phyloP scores from a whole-genome alignment of 1,140 invertebrate species.

The Leptoteleia sp. region DNA sequence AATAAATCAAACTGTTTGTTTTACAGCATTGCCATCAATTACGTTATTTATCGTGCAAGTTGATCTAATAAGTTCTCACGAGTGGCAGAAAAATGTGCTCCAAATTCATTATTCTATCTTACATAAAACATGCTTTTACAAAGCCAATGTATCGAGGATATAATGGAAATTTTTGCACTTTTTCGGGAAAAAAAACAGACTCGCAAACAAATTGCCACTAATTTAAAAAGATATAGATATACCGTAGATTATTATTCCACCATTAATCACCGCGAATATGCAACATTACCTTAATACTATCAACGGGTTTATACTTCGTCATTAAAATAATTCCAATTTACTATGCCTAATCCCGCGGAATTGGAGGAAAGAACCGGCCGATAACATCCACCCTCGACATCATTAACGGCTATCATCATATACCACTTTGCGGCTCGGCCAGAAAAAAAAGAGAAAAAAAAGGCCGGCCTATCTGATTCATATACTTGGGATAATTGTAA shows the following conservation, averaged over 20 bases:
- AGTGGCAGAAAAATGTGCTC: not conserved
- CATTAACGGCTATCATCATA: slow-evolving; percentile 1
- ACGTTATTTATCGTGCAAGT: slow-evolving; percentile 7
- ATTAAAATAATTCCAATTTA: slow-evolving; percentile 30
- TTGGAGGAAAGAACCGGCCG: not conserved
- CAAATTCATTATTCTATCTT: slow-evolving; percentile 14
- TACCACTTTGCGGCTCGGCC: no score
- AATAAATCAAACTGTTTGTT: slow-evolving; percentile 2
- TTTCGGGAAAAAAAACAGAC: no score
- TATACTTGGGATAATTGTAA: slow-evolving; percentile 17
- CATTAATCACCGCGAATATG: slow-evolving; percentile 23
- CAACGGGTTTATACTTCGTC: slow-evolving; percentile 20
- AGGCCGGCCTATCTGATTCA: slow-evolving; percentile 12
- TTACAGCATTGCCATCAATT: slow-evolving; percentile 19
- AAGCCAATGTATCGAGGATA: slow-evolving; percentile 5
- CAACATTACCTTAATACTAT: slow-evolving; percentile 27
- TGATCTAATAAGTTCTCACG: slow-evolving; percentile 32
- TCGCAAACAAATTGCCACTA: slow-evolving; percentile 26
- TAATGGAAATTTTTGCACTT: slow-evolving; percentile 15
- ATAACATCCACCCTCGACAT: slow-evolving; percentile 13
- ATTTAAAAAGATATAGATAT: slow-evolving; percentile 18
- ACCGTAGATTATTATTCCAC: slow-evolving; percentile 12
- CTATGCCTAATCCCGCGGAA: slow-evolving; percentile 8
- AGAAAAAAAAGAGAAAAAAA: not conserved
- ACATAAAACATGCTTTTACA: slow-evolving; percentile 28